Evolutionary conservation across 2,888 invertebrate species (phyloP).

Genomic region (Cephonodes hylas): DNA sequence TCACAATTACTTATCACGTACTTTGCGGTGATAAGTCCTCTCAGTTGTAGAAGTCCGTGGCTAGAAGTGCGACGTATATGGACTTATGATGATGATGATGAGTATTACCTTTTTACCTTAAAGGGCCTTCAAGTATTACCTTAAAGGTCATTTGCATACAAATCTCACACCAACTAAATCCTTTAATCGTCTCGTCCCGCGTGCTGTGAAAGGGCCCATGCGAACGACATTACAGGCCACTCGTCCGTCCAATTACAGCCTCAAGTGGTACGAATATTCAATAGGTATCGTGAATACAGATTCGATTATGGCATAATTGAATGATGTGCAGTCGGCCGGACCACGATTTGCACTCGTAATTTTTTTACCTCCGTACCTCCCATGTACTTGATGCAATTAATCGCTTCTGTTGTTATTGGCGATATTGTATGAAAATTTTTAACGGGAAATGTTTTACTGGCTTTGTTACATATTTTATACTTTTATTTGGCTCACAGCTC

Average conservation of each 20-base stretch:
- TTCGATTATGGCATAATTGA: constrained; percentile 58
- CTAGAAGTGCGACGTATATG: too few species aligned
- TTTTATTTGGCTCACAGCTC: too few species aligned
- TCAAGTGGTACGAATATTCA: constrained; percentile 69
- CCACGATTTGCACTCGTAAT: not conserved
- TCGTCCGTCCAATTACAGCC: constrained; percentile 63
- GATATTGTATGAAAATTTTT: not conserved
- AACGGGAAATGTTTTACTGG: not conserved
- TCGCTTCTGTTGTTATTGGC: not conserved
- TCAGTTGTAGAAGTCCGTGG: too few species aligned
- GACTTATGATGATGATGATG: too few species aligned
- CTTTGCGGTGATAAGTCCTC: too few species aligned
- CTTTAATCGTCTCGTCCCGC: not conserved
- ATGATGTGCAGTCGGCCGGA: constrained; percentile 6
- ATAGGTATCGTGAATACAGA: constrained; percentile 55
- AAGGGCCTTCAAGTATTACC: too few species aligned
- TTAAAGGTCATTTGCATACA: too few species aligned
- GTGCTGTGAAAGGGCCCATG: constrained; percentile 33
- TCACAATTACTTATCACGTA: too few species aligned
- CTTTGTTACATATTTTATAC: too few species aligned
- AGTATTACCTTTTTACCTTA: too few species aligned
- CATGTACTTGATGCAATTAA: not conserved
- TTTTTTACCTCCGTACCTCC: not conserved
- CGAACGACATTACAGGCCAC: constrained; percentile 31
- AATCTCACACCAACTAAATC: too few species aligned